Evolutionary conservation across 2,888 invertebrate genomes (phyloP), one percentile per base, ranked within the genome.

Genomic region (Brachynemurus nebulosus): DNA sequence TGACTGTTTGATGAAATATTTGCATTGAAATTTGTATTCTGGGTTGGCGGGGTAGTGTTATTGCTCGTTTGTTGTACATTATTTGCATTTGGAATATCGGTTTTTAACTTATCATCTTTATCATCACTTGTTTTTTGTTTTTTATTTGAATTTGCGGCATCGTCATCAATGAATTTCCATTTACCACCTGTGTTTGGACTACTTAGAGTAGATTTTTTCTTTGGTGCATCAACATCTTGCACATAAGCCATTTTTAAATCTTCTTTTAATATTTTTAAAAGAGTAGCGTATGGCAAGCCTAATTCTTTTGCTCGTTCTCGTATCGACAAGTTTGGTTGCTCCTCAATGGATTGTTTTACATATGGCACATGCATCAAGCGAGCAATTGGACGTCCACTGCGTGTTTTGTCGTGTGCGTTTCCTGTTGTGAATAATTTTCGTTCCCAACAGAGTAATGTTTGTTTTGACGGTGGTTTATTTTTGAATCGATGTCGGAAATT

Each of bases 381-480:
- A 14, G 44, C 44, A 2, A 44, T 37, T 9, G 63, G 63, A 2
- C 64, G 54, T 3, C 63, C 63, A 1, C 60, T 53, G 25, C 64
- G 51, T 1, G 59, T 60, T 2, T 60, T 59, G 45, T 64, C 63
- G 14, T 58, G 55, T 7, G 63, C 61, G 45, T 57, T 62, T 16
- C 64, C 63, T 0, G 59, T 56, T 3, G 61, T 52, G 45, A 64
- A 64, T 44, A 64, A 49, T 46, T 63, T 63, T 11, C 60, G 58
- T 46, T 63, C 63, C 64, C 64, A 64, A 9, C 55, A 57, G 42
- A 62, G 50, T 20, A 64, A 49, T 1, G 64, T 63, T 40, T 62
- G 63, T 51, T 62, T 63, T 5, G 63, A 58, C 0, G 64, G 64
- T 2, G 64, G 56, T 2, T 59, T 56, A 2, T 62, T 55, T 3